Conservation (phyloP, 2,797 vertebrate species). For the Sebastes kiyomatsui region DNA sequence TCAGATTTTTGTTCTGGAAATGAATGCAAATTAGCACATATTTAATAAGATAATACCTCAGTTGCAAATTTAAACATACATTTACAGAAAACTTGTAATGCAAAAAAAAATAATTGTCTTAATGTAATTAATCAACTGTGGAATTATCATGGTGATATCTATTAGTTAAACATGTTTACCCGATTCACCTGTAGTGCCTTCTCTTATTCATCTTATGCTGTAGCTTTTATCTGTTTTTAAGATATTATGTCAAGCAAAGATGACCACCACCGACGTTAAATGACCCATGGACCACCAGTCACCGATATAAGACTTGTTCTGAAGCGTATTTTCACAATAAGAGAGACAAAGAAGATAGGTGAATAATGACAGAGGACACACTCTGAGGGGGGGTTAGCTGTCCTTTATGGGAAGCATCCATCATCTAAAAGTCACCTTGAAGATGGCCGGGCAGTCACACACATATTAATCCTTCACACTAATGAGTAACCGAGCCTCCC, state of each 20-base stretch:
- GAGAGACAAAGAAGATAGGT: background rate
- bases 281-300: background rate
- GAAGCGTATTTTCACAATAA: background rate
- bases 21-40: too few species aligned
- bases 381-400: background rate
- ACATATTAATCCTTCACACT: constrained; percentile 12
- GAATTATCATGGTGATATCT: background rate
- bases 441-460: background rate
- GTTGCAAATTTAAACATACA: background rate
- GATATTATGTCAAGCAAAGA: background rate
- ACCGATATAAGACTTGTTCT: background rate
- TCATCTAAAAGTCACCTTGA: constrained; percentile 63
- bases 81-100: background rate
- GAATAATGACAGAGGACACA: background rate
- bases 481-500: constrained; percentile 45
- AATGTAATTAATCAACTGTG: background rate
- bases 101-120: background rate
- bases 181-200: background rate
- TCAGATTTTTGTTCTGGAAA: too few species aligned
- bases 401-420: constrained; percentile 17
- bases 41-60: background rate
- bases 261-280: background rate
- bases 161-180: background rate
- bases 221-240: background rate
- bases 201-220: background rate